A percentile compares a stretch with the other conserved stretches of the same genome.
These are phyloP conservation scores for Cyphomyrus discorhynchus DNA, from an alignment of 2,113 vertebrate genomes.

Conservation along the genomic window DNA sequence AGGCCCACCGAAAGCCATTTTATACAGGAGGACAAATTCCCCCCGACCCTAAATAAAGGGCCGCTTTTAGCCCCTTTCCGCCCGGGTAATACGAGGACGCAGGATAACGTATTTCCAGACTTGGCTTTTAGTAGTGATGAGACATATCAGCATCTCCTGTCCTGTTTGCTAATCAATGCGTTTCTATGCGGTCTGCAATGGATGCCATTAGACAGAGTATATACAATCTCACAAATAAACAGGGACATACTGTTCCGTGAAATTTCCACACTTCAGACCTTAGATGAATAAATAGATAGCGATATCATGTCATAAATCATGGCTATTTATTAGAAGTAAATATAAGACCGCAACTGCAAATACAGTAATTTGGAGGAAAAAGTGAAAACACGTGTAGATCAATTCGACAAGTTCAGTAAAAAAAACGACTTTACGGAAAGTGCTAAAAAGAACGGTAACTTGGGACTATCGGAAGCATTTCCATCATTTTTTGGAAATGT, in stretches of 20 bases:
- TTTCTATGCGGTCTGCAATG: background rate
- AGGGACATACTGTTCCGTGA: background rate
- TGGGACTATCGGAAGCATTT: background rate
- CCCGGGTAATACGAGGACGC: background rate
- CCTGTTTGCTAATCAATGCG: background rate
- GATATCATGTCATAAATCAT: background rate
- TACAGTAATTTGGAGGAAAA: background rate
- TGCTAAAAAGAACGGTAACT: background rate
- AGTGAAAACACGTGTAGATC: background rate
- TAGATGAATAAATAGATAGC: background rate
- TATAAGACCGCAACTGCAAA: background rate
- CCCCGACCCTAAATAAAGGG: background rate
- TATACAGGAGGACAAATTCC: background rate
- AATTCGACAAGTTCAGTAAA: background rate
- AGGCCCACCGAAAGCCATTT: background rate
- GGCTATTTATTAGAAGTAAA: background rate
- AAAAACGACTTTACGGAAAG: background rate
- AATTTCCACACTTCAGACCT: background rate
- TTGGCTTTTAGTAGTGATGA: background rate
- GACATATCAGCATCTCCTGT: background rate
- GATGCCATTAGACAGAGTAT: background rate
- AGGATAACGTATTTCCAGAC: background rate
- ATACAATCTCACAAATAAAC: background rate
- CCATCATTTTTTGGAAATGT: background rate
- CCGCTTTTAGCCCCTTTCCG: background rate